Conservation (phyloP, 2,797 vertebrate species). For the Hylomyscus alleni region DNA sequence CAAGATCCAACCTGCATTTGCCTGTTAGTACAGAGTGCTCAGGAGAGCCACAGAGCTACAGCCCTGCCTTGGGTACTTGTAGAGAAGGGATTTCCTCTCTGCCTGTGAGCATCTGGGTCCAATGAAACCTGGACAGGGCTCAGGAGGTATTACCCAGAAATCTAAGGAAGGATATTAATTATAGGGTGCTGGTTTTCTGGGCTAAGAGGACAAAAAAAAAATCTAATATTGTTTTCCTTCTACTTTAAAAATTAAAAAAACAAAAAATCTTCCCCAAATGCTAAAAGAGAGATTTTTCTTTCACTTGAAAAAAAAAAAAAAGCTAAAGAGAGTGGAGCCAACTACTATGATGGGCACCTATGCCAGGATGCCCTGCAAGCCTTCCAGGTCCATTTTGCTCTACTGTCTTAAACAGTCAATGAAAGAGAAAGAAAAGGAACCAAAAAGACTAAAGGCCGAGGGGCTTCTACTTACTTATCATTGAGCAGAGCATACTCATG, state of each 20-base stretch:
- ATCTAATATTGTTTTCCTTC: neutral
- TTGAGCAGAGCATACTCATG: neutral
- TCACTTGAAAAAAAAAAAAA: neutral
- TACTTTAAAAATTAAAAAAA: neutral
- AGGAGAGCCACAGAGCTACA: neutral
- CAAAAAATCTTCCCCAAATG: neutral
- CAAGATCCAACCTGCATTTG: neutral
- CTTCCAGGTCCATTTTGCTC: neutral
- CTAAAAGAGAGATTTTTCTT: neutral
- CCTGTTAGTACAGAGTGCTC: neutral
- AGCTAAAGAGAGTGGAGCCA: neutral
- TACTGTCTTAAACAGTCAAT: neutral
- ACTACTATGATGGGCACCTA: neutral
- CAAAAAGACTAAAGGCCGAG: neutral
- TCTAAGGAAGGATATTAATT: neutral
- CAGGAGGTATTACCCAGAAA: neutral
- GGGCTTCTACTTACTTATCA: neutral
- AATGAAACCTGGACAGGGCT: neutral
- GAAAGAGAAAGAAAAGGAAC: neutral
- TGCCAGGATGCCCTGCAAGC: rapidly evolving
- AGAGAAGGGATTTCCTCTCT: neutral
- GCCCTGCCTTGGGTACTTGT: neutral
- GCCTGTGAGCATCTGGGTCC: neutral
- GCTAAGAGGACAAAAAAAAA: neutral
- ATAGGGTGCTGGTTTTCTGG: neutral